Percentiles rank a stretch among this genome's conserved stretches.
phyloP scores from a whole-genome alignment of 64 coral and sea anemone species.

The Actinia equina region DNA sequence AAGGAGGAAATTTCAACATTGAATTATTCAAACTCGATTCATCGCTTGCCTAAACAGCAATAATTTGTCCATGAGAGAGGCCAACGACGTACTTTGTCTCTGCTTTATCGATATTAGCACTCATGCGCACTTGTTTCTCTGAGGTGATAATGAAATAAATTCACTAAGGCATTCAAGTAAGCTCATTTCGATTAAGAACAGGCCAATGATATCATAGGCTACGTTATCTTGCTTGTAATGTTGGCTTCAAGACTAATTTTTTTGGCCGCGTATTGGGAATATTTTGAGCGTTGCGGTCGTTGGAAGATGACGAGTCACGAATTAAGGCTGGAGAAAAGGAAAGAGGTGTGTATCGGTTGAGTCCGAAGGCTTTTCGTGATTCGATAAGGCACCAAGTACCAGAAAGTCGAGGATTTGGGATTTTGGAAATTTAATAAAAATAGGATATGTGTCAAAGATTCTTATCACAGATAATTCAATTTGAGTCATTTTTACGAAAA shows the following conservation, averaged over 20 bases:
- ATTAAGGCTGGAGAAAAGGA: neutral
- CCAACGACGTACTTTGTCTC: neutral
- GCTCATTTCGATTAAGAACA: slow-evolving; percentile 18
- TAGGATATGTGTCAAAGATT: neutral
- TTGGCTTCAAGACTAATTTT: neutral
- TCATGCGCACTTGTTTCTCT: neutral
- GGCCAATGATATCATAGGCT: neutral
- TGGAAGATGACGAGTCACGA: neutral
- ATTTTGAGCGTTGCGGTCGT: neutral
- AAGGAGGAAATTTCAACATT: neutral
- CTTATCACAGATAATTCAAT: neutral
- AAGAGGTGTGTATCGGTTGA: neutral
- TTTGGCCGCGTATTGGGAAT: neutral
- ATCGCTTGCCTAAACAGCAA: neutral
- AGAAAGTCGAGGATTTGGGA: neutral
- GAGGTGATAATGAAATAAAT: slow-evolving; percentile 15
- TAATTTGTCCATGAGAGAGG: neutral
- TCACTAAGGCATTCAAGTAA: neutral
- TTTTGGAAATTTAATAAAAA: neutral
- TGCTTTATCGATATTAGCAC: neutral
- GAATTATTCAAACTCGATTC: neutral
- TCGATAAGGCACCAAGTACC: too few species aligned
- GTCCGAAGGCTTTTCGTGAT: neutral
- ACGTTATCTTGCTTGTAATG: neutral
- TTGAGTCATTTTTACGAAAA: neutral